Percentiles rank a stretch among this genome's conserved stretches.
phyloP scores from a whole-genome alignment of 2,797 vertebrate genomes.

The Miichthys miiuy region DNA sequence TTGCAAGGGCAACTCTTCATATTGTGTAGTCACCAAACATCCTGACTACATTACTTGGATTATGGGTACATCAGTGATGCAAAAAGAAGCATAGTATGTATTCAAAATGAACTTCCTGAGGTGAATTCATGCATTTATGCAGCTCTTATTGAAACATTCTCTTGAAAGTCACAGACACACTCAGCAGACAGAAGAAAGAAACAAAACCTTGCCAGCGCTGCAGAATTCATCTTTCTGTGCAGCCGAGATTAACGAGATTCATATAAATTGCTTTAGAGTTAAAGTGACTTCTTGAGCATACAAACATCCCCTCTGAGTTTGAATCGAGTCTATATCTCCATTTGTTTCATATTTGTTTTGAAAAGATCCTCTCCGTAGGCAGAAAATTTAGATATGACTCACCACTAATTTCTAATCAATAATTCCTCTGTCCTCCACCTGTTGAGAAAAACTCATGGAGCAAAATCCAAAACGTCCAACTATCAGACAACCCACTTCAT shows the following conservation, averaged over 20 bases:
- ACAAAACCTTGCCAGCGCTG: not conserved
- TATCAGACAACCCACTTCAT: not conserved
- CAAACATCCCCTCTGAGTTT: constrained; percentile 16
- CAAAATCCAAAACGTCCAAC: not conserved
- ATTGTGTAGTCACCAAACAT: not conserved
- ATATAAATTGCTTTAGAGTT: constrained; percentile 13
- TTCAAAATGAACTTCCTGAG: constrained; percentile 4
- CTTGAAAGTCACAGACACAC: not conserved
- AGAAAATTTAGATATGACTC: constrained; percentile 24
- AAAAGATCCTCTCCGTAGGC: constrained; percentile 25
- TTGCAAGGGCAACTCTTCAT: not conserved
- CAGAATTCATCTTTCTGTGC: constrained; percentile 10
- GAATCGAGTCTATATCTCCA: not conserved
- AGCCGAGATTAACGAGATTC: not conserved
- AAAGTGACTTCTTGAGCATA: constrained; percentile 17
- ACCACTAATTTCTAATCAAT: constrained; percentile 20
- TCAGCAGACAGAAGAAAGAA: not conserved
- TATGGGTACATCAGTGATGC: not conserved
- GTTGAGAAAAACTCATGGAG: not conserved
- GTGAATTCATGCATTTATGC: not conserved
- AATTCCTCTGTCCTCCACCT: not conserved
- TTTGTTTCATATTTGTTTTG: constrained; percentile 18
- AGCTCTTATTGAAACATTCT: not conserved
- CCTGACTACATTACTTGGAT: not conserved
- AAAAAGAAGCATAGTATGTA: not conserved